Evolutionary conservation across 1,140 invertebrate genomes (phyloP).

Genomic region (Tetramorium parvispinum): DNA sequence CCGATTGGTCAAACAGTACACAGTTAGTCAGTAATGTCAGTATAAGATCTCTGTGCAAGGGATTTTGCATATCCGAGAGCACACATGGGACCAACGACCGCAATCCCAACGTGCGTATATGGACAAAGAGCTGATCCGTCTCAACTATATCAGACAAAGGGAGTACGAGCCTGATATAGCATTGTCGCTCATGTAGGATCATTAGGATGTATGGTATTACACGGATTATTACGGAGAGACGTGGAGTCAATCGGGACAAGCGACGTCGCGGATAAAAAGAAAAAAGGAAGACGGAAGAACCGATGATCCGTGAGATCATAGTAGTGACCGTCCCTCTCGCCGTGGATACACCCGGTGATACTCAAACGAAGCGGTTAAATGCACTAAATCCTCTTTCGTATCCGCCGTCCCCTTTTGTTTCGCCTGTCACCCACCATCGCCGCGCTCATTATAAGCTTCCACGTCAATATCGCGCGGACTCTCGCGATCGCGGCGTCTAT

Average conservation of each 20-base stretch:
- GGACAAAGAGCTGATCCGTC: constrained; percentile 41
- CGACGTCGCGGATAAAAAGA: constrained; percentile 10
- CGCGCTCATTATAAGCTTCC: constrained; percentile 4
- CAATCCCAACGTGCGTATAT: not conserved
- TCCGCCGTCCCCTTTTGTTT: constrained; percentile 52
- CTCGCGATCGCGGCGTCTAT: constrained; percentile 25
- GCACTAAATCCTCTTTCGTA: constrained; percentile 68
- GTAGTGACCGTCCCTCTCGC: constrained; percentile 16
- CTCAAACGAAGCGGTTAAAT: constrained; percentile 72
- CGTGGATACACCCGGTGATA: constrained; percentile 46
- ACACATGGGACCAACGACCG: constrained; percentile 20
- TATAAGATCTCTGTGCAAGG: not conserved
- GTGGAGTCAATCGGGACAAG: not conserved
- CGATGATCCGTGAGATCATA: not conserved
- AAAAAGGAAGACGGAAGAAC: not conserved
- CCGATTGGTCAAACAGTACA: not conserved
- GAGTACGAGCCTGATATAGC: constrained; percentile 33
- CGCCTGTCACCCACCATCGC: constrained; percentile 23
- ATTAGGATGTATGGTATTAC: constrained; percentile 26
- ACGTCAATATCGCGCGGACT: constrained; percentile 38
- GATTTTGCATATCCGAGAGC: constrained; percentile 16
- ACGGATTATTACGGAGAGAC: constrained; percentile 30
- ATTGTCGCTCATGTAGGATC: not conserved
- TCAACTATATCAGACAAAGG: constrained; percentile 46
- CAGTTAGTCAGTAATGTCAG: not conserved